Evolutionary conservation across 2,797 vertebrate genomes (phyloP), one percentile per base, ranked within the genome.

Genomic region (Pterois miles): DNA sequence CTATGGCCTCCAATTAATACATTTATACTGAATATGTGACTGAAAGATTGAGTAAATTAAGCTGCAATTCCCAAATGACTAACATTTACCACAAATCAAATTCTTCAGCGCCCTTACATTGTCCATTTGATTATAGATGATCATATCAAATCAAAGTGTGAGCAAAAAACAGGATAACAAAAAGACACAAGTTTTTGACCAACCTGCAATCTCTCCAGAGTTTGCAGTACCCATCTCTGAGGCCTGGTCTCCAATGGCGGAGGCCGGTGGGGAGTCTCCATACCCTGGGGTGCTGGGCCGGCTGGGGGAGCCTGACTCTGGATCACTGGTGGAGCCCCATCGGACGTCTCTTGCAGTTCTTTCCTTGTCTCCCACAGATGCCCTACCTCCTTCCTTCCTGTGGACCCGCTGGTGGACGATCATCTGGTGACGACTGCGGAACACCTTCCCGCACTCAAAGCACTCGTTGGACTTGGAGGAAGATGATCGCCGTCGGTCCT

Each of bases 371-470:
- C 0, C 94, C 71, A 48, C 86, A 71, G 92, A 88, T 11, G 72
- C 62, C 43, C 90, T 78, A 12, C 89, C 68, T 0, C 94, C 93
- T 2, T 95, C 95, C 31, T 95, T 97, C 76, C 96, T 96, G 89
- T 99, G 98, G 79, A 97, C 96, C 0, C 97, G 95, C 3, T 96
- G 97, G 89, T 99, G 98, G 82, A 98, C 96, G 29, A 96, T 95
- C 97, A 98, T 96, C 95, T 98, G 97, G 88, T 98, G 97, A 48
- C 97, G 97, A 38, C 97, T 98, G 85, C 97, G 97, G 79, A 99
- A 99, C 88, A 97, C 94, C 94, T 98, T 99, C 52, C 98, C 97
- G 0, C 98, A 99, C 90, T 99, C 97, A 0, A 97, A 98, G 91
- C 98, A 99, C 90, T 98, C 97, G 0, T 96, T 96, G 59, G 95